Evolutionary conservation across 2,888 invertebrate species (phyloP).

Genomic region (Agrenia bidenticulata): DNA sequence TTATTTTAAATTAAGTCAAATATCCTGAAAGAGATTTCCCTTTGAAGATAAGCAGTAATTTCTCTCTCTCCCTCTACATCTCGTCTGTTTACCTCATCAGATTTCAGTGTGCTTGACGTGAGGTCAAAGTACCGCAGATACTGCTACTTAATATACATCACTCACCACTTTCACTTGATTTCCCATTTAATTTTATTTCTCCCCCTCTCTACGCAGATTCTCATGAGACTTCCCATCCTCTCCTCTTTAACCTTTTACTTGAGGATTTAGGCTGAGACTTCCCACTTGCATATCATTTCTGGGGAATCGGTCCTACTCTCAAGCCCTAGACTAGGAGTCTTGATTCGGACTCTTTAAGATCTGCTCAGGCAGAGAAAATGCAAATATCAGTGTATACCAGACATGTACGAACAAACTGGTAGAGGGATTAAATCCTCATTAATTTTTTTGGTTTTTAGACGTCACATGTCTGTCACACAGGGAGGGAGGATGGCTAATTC

Average conservation of each 20-base stretch:
- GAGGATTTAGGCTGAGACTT: too few relatives aligned
- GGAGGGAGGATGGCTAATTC: neutral
- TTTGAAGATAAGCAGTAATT: constrained; percentile 13
- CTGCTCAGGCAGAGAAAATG: neutral
- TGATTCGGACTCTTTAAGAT: too few relatives aligned
- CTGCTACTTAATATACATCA: constrained; percentile 11
- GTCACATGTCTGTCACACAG: neutral
- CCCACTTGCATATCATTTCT: too few relatives aligned
- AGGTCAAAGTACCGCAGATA: constrained; percentile 10
- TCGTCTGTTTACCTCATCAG: constrained; percentile 14
- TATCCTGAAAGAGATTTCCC: constrained; percentile 8
- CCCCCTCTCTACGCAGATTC: neutral
- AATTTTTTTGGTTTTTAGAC: neutral
- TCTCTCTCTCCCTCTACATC: neutral
- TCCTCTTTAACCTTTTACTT: neutral
- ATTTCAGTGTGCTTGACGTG: neutral
- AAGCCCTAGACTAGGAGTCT: too few relatives aligned
- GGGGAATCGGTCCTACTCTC: too few relatives aligned
- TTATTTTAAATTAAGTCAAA: constrained; percentile 15
- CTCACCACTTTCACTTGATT: constrained; percentile 5
- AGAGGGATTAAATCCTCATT: neutral
- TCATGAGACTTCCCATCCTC: neutral
- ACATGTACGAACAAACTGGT: neutral
- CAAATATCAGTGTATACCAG: neutral
- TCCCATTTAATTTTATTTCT: constrained; percentile 2